Evolutionary conservation across 2,797 vertebrate species (phyloP), one percentile per base, ranked within the genome.

Genomic region (Eospalax fontanierii): DNA sequence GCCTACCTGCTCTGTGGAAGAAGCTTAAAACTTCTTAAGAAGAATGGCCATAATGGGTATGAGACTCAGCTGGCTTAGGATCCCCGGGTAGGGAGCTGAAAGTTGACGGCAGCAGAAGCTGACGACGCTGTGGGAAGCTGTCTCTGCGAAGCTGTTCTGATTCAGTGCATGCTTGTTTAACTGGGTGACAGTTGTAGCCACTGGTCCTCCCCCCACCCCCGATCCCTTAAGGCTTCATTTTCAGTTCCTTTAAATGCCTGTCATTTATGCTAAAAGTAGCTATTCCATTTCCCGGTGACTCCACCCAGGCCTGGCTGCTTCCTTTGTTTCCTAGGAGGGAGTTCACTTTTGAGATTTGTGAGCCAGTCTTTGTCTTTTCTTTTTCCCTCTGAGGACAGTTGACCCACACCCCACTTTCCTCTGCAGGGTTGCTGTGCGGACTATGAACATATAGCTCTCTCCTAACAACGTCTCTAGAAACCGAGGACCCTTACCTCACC

Each of bases 251-350:
- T 92, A 86, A 95, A 92, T 92, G 90, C 40, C 82, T 94, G 86
- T 61, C 82, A 80, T 70, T 89, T 95, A 89, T 84, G 89, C 94
- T 96, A 95, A 97, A 97, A 96, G 96, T 96, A 97, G 76, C 93
- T 63, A 43, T 80, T 90, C 94, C 89, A 91, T 95, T 96, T 97
- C 94, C 92, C 81, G 10, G 5, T 9, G 66, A 65, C 59, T 92
- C 88, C 90, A 87, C 91, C 71, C 71, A 74, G 81, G 81, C 40
- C 65, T 43, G 70, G 70, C 66, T 57, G 74, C 87, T 92, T 85
- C 79, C 84, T 63, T 54, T 54, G 65, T 92, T 35, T 91, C 95
- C 85, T 57, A 89, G 91, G 94, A 84, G 83, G 87, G 73, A 38
- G 16, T 73, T 79, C 83, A 54, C 80, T 63, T 8, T 43, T 63